Percentiles rank a stretch among this genome's conserved stretches.
Conservation (phyloP, 2,113 vertebrate species). For the Noctilio leporinus region DNA sequence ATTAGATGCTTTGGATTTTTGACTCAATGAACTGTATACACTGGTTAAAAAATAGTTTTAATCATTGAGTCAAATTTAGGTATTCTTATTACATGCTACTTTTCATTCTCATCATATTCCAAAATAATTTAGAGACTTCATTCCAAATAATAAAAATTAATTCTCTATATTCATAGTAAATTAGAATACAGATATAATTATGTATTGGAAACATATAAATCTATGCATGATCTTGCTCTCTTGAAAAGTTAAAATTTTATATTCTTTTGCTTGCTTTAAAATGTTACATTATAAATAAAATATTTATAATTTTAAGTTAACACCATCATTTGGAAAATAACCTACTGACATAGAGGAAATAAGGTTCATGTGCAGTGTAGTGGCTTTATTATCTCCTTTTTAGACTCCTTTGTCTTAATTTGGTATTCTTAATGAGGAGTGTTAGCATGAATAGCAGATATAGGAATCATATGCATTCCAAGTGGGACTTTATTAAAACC, state of each 20-base stretch:
- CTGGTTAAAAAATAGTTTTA: constrained; percentile 1
- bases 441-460: background rate
- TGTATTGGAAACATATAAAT: background rate
- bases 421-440: background rate
- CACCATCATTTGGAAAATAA: background rate
- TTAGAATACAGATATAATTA: constrained; percentile 2
- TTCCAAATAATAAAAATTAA: constrained; percentile 16
- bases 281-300: background rate
- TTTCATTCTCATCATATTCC: background rate
- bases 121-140: constrained; percentile 19
- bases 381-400: background rate
- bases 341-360: background rate
- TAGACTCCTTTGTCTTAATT: background rate
- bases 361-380: background rate
- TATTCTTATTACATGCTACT: constrained; percentile 20
- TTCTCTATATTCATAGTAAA: background rate
- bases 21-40: background rate
- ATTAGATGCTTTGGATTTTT: background rate
- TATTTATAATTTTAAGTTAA: background rate
- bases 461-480: background rate
- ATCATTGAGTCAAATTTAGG: background rate
- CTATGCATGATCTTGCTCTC: background rate
- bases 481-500: constrained; percentile 13
- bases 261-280: background rate
- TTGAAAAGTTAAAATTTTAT: background rate